Evolutionary conservation across 2,888 invertebrate species (phyloP).

Genomic region (Furcula furcula): DNA sequence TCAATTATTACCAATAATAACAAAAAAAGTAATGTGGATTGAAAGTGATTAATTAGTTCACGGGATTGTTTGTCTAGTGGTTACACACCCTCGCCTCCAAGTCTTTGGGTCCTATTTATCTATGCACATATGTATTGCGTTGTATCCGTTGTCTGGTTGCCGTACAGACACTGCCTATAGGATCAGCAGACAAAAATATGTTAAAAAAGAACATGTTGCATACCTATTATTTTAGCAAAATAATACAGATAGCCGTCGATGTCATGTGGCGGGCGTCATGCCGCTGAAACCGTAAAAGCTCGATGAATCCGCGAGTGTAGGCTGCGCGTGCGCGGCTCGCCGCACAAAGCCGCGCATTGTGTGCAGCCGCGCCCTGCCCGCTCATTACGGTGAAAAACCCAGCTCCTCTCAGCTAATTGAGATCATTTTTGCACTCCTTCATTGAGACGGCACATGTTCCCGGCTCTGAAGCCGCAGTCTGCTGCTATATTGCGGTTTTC

Average conservation of each 20-base stretch:
- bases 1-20: too few relatives aligned
- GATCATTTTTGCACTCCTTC: constrained; percentile 54
- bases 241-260: constrained; percentile 41
- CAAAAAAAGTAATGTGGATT: too few relatives aligned
- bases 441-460: constrained; percentile 67
- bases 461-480: constrained; percentile 55
- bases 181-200: background rate
- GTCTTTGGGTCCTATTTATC: too few relatives aligned
- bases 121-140: too few relatives aligned
- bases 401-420: constrained; percentile 55
- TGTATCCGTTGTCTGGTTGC: too few relatives aligned
- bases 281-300: constrained; percentile 73
- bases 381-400: constrained; percentile 52
- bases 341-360: constrained; percentile 44
- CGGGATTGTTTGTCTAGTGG: too few relatives aligned
- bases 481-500: constrained; percentile 67
- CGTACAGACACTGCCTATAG: too few relatives aligned
- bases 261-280: constrained; percentile 68
- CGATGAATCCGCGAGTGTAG: constrained; percentile 30
- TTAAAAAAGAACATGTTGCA: background rate
- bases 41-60: too few relatives aligned
- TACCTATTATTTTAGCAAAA: constrained; percentile 22
- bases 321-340: constrained; percentile 29
- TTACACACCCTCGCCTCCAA: too few relatives aligned
- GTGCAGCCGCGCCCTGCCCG: constrained; percentile 41